Evolutionary conservation across 2,888 invertebrate genomes (phyloP).

Genomic region (Thymelicus acteon): DNA sequence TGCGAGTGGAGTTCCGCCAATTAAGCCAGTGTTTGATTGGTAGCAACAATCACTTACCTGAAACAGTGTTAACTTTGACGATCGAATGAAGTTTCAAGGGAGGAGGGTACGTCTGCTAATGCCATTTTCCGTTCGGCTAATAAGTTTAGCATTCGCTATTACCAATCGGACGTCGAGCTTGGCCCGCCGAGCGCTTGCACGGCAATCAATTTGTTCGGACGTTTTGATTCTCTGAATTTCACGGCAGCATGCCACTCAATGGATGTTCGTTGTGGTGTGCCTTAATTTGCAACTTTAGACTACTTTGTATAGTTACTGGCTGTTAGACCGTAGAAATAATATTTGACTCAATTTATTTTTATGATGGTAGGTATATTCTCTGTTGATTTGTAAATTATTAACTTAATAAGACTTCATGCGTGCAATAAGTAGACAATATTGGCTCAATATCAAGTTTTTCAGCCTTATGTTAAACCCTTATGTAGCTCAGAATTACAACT

Average conservation of each 20-base stretch:
- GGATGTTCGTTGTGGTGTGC: constrained; percentile 67
- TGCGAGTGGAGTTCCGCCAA: constrained; percentile 59
- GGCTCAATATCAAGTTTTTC: too few species aligned
- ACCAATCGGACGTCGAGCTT: constrained; percentile 78
- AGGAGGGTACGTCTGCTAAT: constrained; percentile 74
- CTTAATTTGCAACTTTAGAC: constrained; percentile 74
- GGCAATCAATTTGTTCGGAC: constrained; percentile 81
- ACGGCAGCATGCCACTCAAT: constrained; percentile 61
- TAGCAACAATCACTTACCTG: constrained; percentile 79
- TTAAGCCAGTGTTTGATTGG: constrained; percentile 75
- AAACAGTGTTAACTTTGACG: constrained; percentile 76
- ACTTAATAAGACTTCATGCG: too few species aligned
- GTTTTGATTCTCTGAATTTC: constrained; percentile 78
- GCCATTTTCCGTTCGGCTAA: constrained; percentile 83
- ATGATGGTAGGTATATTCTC: too few species aligned
- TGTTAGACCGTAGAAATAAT: constrained; percentile 3
- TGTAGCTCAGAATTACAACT: too few species aligned
- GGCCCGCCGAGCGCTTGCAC: constrained; percentile 68
- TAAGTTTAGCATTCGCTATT: constrained; percentile 84
- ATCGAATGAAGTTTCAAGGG: constrained; percentile 74
- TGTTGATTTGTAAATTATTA: too few species aligned
- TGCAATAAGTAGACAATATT: too few species aligned
- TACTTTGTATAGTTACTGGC: constrained; percentile 53
- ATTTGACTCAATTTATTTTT: not conserved
- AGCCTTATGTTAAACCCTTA: too few species aligned